Base-by-base conservation (phyloP, 1,140 invertebrate species). In the Megalonaias nervosa region DNA sequence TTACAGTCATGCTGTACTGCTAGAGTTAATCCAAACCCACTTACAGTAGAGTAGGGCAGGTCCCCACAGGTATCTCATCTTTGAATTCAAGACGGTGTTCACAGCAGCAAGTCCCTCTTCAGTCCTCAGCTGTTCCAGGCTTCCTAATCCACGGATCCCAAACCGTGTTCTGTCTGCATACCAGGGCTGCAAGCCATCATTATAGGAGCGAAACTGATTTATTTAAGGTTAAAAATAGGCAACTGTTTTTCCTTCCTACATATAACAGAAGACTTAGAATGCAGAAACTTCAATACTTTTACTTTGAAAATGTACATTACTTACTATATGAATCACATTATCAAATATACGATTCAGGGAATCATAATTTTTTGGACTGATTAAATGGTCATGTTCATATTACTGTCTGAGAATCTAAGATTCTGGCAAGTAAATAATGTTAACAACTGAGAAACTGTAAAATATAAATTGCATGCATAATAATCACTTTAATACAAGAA, bases 171-270 rank as follows among this genome's bases (percentile, higher is more conserved):
- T 74, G 69, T 90, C 86, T 48, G 85, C 85, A 80, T 85, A 90
- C 90, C 90, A 91, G 1, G 88, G 88, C 74, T 91, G 90, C n/a
- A 90, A 75, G 21, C 89, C 89, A 81, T 90, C 89, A 85, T 90
- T 90, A 60, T 84, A 84, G 67, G 84, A 83, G n/a, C 89, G 86
- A 73, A 88, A 85, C 88, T 90, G 72, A 64, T 56, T 67, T 12
- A 62, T 12, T 71, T 48, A 71, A 71, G 59, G 60, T 21, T 15
- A n/a, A 38, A 55, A 38, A 17, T 55, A 17, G 19, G 17, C 5
- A 23, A 21, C 19, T 23, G 15, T 62, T 62, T 62, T 23, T 15
- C 11, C 60, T 62, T 62, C 13, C 0, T 15, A 23, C 6, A 62
- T 48, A 48, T n/a, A 23, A 62, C 60, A 62, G 9, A n/a, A 62